These are phyloP conservation scores for Apis cerana DNA, from an alignment of 1,140 invertebrate genomes.

Conservation along the genomic window DNA sequence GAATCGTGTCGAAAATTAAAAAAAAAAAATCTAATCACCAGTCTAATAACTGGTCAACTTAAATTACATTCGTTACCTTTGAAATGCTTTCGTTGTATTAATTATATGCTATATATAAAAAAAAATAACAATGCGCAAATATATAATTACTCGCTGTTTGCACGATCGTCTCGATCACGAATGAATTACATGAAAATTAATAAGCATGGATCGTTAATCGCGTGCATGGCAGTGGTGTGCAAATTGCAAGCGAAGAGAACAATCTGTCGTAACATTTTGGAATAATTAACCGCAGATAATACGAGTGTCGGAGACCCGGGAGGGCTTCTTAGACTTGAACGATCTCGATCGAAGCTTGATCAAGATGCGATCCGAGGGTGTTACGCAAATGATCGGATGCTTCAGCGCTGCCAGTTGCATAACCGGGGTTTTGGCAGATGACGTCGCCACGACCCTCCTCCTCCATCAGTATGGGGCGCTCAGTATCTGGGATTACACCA, in stretches of 20 bases:
- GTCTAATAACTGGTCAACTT: no score
- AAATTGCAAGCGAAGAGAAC: background rate
- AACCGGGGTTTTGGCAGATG: slow-evolving; percentile 93
- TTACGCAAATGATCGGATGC: slow-evolving; percentile 89
- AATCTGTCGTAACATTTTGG: background rate
- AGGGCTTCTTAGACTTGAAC: slow-evolving; percentile 90
- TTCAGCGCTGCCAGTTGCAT: slow-evolving; percentile 94
- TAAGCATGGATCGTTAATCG: no score
- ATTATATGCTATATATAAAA: no score
- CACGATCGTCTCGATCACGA: no score
- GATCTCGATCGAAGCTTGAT: slow-evolving; percentile 89
- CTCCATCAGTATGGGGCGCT: slow-evolving; percentile 92
- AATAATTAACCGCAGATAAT: slow-evolving; percentile 83
- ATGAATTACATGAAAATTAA: no score
- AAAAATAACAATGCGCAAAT: no score
- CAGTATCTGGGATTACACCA: slow-evolving; percentile 95
- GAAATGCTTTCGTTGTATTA: no score
- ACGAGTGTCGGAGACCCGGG: slow-evolving; percentile 88
- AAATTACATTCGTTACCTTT: no score
- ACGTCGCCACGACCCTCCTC: slow-evolving; percentile 90
- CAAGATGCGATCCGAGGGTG: slow-evolving; percentile 81
- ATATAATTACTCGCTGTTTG: no score
- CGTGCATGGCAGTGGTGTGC: background rate
- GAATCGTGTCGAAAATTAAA: no score
- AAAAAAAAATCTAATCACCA: no score